These are phyloP conservation scores for Limanda limanda DNA, from an alignment of 2,113 vertebrate genomes.

Conservation along the genomic window DNA sequence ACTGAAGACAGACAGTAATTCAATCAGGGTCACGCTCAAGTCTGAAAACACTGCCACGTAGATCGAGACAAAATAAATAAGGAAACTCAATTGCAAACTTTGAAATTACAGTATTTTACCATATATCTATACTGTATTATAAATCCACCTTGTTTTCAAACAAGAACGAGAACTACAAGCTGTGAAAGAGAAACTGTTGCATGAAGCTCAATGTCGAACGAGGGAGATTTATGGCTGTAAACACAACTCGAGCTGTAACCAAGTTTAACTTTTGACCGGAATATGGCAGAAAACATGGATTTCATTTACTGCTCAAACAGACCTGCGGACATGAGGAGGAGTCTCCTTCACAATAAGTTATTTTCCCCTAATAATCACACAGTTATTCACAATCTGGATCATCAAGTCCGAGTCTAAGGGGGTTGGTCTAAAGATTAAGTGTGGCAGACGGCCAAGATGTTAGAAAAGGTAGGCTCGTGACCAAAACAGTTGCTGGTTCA, in stretches of 20 bases:
- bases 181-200: constrained; percentile 9
- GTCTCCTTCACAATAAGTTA: not conserved
- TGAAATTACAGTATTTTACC: constrained; percentile 38
- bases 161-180: not conserved
- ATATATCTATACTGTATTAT: constrained; percentile 30
- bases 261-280: constrained; percentile 16
- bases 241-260: constrained; percentile 21
- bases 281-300: constrained; percentile 12
- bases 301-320: not conserved
- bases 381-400: constrained; percentile 2
- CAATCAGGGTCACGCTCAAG: not conserved
- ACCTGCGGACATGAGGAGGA: not conserved
- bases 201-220: not conserved
- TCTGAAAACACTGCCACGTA: constrained; percentile 14
- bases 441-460: constrained; percentile 1
- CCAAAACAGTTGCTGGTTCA: constrained; percentile 50
- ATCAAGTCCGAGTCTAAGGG: constrained; percentile 36
- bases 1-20: constrained; percentile 27
- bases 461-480: constrained; percentile 46
- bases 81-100: constrained; percentile 5
- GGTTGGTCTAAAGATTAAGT: constrained; percentile 17
- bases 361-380: not conserved
- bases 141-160: constrained; percentile 12
- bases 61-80: constrained; percentile 14
- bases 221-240: constrained; percentile 16